Evolutionary conservation across 2,113 vertebrate genomes (phyloP), one percentile per base, ranked within the genome.

Genomic region (Antennarius striatus): DNA sequence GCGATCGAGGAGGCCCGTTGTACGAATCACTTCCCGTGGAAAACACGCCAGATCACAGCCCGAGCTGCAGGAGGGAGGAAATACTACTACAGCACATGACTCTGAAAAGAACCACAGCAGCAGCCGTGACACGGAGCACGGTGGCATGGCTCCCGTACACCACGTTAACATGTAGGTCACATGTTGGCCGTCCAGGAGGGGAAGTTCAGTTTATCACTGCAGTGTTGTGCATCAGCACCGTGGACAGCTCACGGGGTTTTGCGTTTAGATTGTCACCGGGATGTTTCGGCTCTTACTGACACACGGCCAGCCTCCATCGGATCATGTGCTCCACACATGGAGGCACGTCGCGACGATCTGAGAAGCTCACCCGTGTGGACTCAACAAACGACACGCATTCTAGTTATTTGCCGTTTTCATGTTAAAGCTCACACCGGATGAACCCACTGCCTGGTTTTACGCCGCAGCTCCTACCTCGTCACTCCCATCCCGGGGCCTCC

Each of bases 401-500:
- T 29, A 28, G 29, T 49, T 49, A 61, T 28, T 54, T 47, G 56
- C 48, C 45, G 53, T 56, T 68, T 60, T 13, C 55, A 32, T 28
- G 12, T 68, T 64, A 14, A 50, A 56, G 9, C 49, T 10, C 68
- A 67, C 53, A 17, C 29, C 60, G 56, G 50, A 55, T 42, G 49
- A 16, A 46, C 54, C 47, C 71, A 29, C 49, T 64, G 49, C 39
- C 43, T 22, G 50, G 43, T 46, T 64, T 49, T 56, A 12, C 22
- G 10, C 12, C n/a, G 13, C 45, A 28, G 22, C 46, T 6, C 87
- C 57, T 91, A 94, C 93, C 92, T 91, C 53, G 83, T 87, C 80
- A 86, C 85, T 56, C 77, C 89, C 79, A 90, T 88, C 60, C 88
- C 91, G 68, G 83, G 88, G 86, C 88, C 90, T 84, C 88, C 84